These are phyloP conservation scores for Phengaris arion DNA, from an alignment of 2,888 invertebrate species.

Conservation along the genomic window DNA sequence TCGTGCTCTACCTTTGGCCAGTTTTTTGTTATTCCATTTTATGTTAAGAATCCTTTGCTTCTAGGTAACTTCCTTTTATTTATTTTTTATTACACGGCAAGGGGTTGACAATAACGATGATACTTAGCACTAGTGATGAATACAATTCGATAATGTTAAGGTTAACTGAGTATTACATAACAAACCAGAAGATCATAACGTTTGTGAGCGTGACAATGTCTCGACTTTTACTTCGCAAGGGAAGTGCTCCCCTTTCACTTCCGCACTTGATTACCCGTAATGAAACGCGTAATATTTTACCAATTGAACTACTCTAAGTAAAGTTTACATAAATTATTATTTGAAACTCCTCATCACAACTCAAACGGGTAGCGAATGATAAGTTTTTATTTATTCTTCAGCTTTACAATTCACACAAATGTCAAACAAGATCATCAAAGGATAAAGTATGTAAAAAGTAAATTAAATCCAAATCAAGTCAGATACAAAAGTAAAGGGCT, in stretches of 20 bases:
- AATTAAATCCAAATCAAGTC: conserved; percentile 1
- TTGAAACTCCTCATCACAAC: neutral
- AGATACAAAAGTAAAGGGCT: conserved; percentile 32
- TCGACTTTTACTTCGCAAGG: conserved; percentile 21
- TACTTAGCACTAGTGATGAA: neutral
- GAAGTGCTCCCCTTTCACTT: conserved; percentile 26
- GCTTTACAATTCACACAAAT: neutral
- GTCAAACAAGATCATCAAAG: neutral
- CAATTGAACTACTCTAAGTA: neutral
- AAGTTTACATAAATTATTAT: no score
- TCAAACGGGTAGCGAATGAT: no score
- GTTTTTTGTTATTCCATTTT: no score
- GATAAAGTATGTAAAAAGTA: neutral
- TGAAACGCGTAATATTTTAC: neutral
- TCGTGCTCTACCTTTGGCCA: no score
- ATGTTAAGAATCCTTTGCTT: no score
- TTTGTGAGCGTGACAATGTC: conserved; percentile 5
- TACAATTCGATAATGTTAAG: neutral
- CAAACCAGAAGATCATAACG: conserved; percentile 15
- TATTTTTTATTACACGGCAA: no score
- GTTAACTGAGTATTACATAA: neutral
- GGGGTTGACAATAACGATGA: no score
- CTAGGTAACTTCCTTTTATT: no score
- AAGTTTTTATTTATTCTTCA: neutral
- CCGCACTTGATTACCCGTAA: conserved; percentile 10